Conservation (phyloP, 64 coral and sea anemone genomes). For the Dendronephthya gigantea region DNA sequence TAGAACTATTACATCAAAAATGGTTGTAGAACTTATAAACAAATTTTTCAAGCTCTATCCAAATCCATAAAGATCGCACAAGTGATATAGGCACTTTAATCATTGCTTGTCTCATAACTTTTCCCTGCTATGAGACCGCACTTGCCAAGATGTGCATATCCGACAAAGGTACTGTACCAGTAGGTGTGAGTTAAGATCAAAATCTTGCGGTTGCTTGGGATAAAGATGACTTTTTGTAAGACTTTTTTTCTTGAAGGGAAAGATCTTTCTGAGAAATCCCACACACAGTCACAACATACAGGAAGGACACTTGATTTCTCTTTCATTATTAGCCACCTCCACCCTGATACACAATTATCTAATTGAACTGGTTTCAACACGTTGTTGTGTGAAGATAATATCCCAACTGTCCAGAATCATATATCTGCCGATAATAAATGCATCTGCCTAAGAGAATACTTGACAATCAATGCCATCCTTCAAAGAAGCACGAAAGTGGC, state of each 20-base stretch:
- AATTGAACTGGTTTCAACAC: slow-evolving; percentile 8
- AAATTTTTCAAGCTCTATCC: no score
- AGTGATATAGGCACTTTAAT: no score
- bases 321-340: neutral
- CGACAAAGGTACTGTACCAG: neutral
- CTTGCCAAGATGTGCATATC: neutral
- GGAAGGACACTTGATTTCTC: slow-evolving; percentile 13
- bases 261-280: slow-evolving; percentile 1
- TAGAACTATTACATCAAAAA: neutral
- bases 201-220: slow-evolving; percentile 6
- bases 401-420: slow-evolving; percentile 2
- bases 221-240: neutral
- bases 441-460: slow-evolving; percentile 5
- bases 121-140: neutral
- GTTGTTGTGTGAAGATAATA: neutral
- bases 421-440: neutral
- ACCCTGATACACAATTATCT: neutral
- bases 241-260: neutral
- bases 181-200: neutral
- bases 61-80: no score
- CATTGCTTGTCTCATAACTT: slow-evolving; percentile 20
- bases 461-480: neutral
- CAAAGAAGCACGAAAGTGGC: neutral
- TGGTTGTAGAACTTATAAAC: no score
- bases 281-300: neutral